Evolutionary conservation across 2,797 vertebrate species (phyloP).

Genomic region (Eulemur mongoz): DNA sequence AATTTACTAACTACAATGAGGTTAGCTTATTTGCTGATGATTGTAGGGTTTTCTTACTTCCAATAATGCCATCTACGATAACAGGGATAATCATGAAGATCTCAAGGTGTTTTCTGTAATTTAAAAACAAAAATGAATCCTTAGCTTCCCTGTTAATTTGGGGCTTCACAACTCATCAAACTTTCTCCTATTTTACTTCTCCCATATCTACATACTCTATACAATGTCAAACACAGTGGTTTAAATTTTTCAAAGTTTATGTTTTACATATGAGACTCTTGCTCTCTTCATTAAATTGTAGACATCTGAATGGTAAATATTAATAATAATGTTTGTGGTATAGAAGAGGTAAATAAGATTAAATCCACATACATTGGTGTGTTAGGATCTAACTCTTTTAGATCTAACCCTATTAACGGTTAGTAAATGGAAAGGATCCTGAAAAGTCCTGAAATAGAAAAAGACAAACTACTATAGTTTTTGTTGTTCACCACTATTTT

Average conservation of each 20-base stretch:
- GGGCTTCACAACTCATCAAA: neutral
- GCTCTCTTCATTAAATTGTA: neutral
- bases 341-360: neutral
- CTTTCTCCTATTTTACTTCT: neutral
- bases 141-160: neutral
- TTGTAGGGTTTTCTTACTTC: constrained; percentile 66
- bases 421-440: neutral
- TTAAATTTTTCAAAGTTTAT: neutral
- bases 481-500: constrained; percentile 16
- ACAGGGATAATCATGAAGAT: constrained; percentile 47
- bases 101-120: neutral
- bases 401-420: neutral
- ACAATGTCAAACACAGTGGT: neutral
- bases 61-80: constrained; percentile 68
- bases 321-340: neutral
- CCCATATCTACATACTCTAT: neutral
- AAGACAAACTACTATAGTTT: neutral
- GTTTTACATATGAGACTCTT: neutral
- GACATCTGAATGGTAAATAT: neutral
- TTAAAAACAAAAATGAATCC: constrained; percentile 24
- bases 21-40: constrained; percentile 73
- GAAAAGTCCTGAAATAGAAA: neutral
- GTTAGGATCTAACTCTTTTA: neutral
- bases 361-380: neutral
- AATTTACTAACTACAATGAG: constrained; percentile 47